Evolutionary conservation across 35 echinoderm and acorn worm species (phyloP).

Genomic region (Amphiura filiformis): DNA sequence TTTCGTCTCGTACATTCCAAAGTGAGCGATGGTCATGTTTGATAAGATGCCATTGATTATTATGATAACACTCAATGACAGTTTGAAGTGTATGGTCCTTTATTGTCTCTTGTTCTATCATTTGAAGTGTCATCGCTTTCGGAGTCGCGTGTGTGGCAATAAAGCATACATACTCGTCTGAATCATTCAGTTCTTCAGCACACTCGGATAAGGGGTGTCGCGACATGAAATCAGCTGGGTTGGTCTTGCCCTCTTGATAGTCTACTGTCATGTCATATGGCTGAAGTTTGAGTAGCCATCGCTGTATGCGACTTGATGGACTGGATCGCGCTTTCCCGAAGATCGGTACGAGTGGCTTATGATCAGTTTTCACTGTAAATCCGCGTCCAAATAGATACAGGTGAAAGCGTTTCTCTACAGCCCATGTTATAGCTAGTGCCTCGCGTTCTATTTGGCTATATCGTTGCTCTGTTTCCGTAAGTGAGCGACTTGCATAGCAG

Average conservation of each 20-base stretch:
- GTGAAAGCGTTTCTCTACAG: conserved; percentile 23
- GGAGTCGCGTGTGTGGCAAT: conserved; percentile 18
- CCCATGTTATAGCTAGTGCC: conserved; percentile 35
- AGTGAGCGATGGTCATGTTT: not conserved
- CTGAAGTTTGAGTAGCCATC: conserved; percentile 65
- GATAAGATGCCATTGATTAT: not conserved
- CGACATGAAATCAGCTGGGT: conserved; percentile 71
- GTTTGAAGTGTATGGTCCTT: conserved; percentile 12
- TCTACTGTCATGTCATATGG: conserved; percentile 37
- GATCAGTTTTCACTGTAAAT: conserved; percentile 56
- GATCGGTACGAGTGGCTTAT: conserved; percentile 51
- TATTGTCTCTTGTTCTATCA: not conserved
- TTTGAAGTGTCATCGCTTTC: conserved; percentile 23
- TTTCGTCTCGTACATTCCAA: conserved; percentile 1
- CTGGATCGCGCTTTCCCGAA: conserved; percentile 52
- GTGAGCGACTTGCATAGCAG: conserved; percentile 39
- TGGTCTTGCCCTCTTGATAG: conserved; percentile 40
- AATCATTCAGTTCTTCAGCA: not conserved
- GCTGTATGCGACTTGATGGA: conserved; percentile 48
- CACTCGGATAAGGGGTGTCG: conserved; percentile 17
- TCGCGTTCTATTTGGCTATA: conserved; percentile 54
- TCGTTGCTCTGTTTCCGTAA: conserved; percentile 16
- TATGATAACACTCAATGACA: not conserved
- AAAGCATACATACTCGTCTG: conserved; percentile 41
- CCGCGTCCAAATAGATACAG: conserved; percentile 46